phyloP scores from a whole-genome alignment of 2,888 invertebrate genomes.

The Catotricha subobsoleta region DNA sequence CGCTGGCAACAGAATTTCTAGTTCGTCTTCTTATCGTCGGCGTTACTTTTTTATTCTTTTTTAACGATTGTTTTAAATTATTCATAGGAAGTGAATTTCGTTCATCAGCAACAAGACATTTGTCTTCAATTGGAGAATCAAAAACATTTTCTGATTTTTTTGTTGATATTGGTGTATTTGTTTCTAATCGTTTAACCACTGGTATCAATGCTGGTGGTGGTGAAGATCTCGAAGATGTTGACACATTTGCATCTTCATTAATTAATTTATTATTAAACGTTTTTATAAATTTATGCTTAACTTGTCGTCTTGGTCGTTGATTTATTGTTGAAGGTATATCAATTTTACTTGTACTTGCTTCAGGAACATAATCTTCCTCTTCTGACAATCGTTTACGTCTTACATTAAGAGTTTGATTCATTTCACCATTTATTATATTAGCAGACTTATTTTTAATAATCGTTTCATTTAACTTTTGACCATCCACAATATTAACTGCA shows the following conservation, averaged over 20 bases:
- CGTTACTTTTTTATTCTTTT: background rate
- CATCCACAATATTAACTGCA: too few relatives aligned
- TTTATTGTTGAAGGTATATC: background rate
- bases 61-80: background rate
- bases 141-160: background rate
- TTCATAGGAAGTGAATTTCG: background rate
- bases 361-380: too few relatives aligned
- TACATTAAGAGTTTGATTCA: too few relatives aligned
- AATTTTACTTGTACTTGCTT: too few relatives aligned
- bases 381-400: too few relatives aligned
- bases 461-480: too few relatives aligned
- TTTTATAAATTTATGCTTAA: conserved; percentile 6
- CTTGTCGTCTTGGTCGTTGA: conserved; percentile 5
- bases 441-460: too few relatives aligned
- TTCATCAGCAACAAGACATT: too few relatives aligned
- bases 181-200: background rate
- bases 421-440: too few relatives aligned
- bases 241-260: background rate
- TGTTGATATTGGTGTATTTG: background rate
- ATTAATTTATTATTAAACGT: background rate
- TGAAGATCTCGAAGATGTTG: background rate
- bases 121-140: background rate
- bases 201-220: background rate
- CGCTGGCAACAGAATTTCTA: too few relatives aligned
- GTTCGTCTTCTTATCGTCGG: background rate